Evolutionary conservation across 2,888 invertebrate genomes (phyloP), one percentile per base, ranked within the genome.

Genomic region (Spicauda simplicius): DNA sequence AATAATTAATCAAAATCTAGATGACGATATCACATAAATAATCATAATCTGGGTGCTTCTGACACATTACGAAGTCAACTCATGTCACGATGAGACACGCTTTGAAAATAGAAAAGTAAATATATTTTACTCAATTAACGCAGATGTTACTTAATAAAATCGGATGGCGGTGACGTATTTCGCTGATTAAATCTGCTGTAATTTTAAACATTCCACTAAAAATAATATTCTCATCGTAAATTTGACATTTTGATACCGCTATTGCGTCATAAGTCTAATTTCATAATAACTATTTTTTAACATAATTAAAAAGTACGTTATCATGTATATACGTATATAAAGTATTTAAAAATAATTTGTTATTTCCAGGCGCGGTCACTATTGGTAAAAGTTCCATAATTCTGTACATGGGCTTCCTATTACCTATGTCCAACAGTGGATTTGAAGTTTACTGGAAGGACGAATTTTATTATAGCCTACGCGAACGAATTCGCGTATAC

Each of bases 71-170:
- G 50, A 56, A 57, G 10, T 58, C 25, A 25, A 25, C 58, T 58
- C 52, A 64, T 64, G 41, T 4, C 14, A 19, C 11, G 59, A 16
- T 48, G 59, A 59, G 50, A 57, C 50, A 52, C 50, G 50, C 10
- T 19, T n/a, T 57, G 58, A 57, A 64, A 64, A 64, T 64, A 64
- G 64, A 64, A 53, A 64, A 64, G 52, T 58, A 18, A 53, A 64
- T 56, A 19, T 57, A 20, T 48, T 64, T 41, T 50, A 33, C 50
- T 52, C 52, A 64, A 52, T 57, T 64, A 33, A 53, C 52, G 64
- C 57, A 58, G 37, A 53, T 64, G 11, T 63, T 55, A 33, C 33
- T 50, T 10, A 50, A 25, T 25, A 37, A 37, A 20, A 53, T 53
- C n/a, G 52, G 14, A 33, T 8, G 30, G 0, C 41, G 41, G 33